Evolutionary conservation across 2,113 vertebrate genomes (phyloP).

Genomic region (Rhea americana): DNA sequence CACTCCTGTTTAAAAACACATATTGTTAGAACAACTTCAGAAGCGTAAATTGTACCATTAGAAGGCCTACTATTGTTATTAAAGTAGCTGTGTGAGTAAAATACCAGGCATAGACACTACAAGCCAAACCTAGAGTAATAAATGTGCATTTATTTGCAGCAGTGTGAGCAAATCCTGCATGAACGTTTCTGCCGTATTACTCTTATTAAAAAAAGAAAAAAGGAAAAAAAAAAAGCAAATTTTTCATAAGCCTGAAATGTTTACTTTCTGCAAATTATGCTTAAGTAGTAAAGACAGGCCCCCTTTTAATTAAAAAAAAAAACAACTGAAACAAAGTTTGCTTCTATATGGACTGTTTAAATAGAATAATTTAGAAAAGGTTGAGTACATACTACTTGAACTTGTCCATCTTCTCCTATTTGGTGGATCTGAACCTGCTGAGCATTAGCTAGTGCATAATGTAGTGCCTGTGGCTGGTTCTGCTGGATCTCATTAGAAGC

Average conservation of each 20-base stretch:
- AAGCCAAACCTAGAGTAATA: not conserved
- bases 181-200: not conserved
- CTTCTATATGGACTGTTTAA: not conserved
- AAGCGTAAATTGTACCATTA: not conserved
- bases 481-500: conserved; percentile 83
- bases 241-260: not conserved
- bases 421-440: conserved; percentile 98
- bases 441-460: conserved; percentile 92
- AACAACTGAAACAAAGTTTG: not conserved
- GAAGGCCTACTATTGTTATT: not conserved
- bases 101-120: not conserved
- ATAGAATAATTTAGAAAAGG: not conserved
- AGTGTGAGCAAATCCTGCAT: not conserved
- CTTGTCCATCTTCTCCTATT: conserved; percentile 96
- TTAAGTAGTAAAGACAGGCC: not conserved
- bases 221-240: too few species aligned
- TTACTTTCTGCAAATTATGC: not conserved
- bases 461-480: conserved; percentile 87
- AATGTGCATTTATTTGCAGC: not conserved
- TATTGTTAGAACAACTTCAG: not conserved
- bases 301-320: not conserved
- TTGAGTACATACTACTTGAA: conserved; percentile 91
- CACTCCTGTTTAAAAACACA: not conserved
- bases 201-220: not conserved
- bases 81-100: not conserved